Conservation (phyloP, 2,888 invertebrate genomes). For the Drosophila villosipedis region DNA sequence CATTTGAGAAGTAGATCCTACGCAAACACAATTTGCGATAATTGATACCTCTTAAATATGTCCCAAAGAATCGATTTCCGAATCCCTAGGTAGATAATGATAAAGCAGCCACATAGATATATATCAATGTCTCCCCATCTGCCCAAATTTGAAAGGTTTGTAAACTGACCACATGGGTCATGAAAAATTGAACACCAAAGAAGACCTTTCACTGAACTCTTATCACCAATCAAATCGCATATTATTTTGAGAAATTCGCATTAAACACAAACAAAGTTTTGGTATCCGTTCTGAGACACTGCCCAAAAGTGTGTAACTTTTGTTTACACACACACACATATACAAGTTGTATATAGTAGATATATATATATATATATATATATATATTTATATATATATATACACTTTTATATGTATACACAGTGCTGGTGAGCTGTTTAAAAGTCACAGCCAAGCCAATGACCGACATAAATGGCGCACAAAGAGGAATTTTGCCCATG, state of each 20-base stretch:
- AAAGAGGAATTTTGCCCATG: slow-evolving; percentile 22
- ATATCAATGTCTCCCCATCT: not conserved
- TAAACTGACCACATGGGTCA: not conserved
- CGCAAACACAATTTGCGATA: not conserved
- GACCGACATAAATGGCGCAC: slow-evolving; percentile 50
- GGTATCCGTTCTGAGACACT: slow-evolving; percentile 12
- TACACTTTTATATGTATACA: not conserved
- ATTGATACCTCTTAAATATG: not conserved
- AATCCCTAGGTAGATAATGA: not conserved
- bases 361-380: slow-evolving; percentile 5
- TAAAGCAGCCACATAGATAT: not conserved
- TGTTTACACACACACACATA: slow-evolving; percentile 17
- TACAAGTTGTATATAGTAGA: not conserved
- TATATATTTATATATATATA: slow-evolving; percentile 5
- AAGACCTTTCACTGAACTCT: not conserved
- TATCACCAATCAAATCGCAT: slow-evolving; percentile 2
- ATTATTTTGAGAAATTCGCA: slow-evolving; percentile 2
- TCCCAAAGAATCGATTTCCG: not conserved
- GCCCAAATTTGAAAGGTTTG: not conserved
- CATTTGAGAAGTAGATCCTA: not conserved
- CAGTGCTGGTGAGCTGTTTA: slow-evolving; percentile 16
- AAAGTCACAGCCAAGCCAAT: slow-evolving; percentile 53
- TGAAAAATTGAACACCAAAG: not conserved
- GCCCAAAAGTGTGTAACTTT: slow-evolving; percentile 18
- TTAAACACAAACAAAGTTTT: slow-evolving; percentile 33